phyloP scores from a whole-genome alignment of 2,888 invertebrate species.

The Mylabris sibirica region DNA sequence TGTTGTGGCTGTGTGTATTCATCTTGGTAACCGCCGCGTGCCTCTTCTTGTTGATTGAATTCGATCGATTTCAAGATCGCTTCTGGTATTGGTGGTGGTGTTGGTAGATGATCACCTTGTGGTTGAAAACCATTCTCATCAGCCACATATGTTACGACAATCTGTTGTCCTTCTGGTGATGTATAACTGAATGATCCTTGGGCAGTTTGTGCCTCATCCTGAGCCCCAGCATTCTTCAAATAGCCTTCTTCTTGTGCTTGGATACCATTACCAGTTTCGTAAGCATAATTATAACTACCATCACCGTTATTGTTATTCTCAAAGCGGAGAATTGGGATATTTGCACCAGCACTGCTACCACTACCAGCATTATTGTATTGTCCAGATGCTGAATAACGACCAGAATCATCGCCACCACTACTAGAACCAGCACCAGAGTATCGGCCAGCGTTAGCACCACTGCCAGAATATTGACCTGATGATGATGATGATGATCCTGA shows the following conservation, averaged over 20 bases:
- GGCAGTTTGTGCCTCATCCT: conserved; percentile 45
- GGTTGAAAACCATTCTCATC: conserved; percentile 68
- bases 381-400: conserved; percentile 33
- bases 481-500: conserved; percentile 26
- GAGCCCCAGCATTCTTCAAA: conserved; percentile 50
- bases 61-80: conserved; percentile 61
- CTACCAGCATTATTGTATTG: neutral
- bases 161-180: conserved; percentile 52
- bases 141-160: conserved; percentile 62
- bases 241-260: conserved; percentile 55
- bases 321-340: conserved; percentile 49
- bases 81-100: conserved; percentile 68
- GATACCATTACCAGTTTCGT: conserved; percentile 68
- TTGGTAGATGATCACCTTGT: conserved; percentile 66
- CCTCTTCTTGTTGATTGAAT: conserved; percentile 49
- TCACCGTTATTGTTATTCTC: conserved; percentile 55
- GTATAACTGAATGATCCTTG: conserved; percentile 54
- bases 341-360: conserved; percentile 39
- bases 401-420: conserved; percentile 41
- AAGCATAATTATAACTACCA: conserved; percentile 56
- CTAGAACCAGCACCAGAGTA: conserved; percentile 21
- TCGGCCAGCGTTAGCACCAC: conserved; percentile 13
- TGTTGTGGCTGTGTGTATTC: conserved; percentile 8
- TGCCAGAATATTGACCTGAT: conserved; percentile 37
- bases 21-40: conserved; percentile 37